Percentiles rank a stretch among this genome's conserved stretches.
Conservation (phyloP, 2,888 invertebrate genomes). For the Nomada ferruginata region DNA sequence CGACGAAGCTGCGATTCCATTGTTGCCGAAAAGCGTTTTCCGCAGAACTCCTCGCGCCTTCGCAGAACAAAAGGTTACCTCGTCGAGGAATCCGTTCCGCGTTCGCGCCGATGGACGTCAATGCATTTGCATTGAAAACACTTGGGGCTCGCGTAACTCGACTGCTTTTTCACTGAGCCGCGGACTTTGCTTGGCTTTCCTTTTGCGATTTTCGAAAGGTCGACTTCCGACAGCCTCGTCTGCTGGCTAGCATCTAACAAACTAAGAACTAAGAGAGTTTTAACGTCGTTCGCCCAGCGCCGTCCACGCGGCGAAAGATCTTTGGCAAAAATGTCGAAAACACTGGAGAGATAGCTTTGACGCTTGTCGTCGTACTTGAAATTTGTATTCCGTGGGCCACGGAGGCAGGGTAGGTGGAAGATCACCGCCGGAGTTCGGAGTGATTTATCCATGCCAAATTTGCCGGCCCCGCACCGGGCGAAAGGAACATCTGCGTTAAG, state of each 20-base stretch:
- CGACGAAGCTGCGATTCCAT: conserved; percentile 26
- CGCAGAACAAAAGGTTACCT: conserved; percentile 12
- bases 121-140: conserved; percentile 18
- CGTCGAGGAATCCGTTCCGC: conserved; percentile 4
- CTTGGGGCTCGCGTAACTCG: neutral
- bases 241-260: too few relatives aligned
- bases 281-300: conserved; percentile 46
- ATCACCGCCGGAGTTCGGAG: neutral
- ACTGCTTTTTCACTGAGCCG: neutral
- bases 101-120: neutral
- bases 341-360: neutral
- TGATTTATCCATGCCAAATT: conserved; percentile 25
- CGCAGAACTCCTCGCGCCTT: neutral
- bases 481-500: conserved; percentile 50
- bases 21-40: conserved; percentile 45
- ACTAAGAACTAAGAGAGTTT: conserved; percentile 16
- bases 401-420: neutral
- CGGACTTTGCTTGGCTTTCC: neutral
- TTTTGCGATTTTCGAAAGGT: neutral
- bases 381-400: neutral
- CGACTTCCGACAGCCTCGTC: too few relatives aligned
- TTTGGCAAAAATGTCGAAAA: too few relatives aligned
- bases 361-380: neutral
- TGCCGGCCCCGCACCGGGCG: conserved; percentile 2
- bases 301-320: neutral